A percentile compares a stretch with the other conserved stretches of the same genome.
Conservation (phyloP, 2,113 vertebrate genomes). For the Ptyas mucosa region DNA sequence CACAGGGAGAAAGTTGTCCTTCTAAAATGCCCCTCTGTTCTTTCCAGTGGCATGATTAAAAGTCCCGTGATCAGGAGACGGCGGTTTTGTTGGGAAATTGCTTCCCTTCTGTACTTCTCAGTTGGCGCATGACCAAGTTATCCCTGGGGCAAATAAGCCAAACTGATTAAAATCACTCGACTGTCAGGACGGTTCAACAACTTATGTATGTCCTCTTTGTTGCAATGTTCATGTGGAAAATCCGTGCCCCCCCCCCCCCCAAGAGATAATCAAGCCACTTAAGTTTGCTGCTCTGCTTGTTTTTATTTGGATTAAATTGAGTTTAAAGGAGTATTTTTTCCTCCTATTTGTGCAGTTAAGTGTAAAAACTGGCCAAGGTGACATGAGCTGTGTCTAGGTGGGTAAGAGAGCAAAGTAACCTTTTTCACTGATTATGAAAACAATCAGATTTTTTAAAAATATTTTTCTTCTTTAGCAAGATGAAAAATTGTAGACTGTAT, state of each 20-base stretch:
- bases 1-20: too few species aligned
- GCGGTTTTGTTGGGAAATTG: conserved; percentile 41
- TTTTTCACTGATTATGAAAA: neutral
- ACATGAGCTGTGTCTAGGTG: neutral
- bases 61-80: conserved; percentile 59
- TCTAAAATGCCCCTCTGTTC: neutral
- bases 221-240: neutral
- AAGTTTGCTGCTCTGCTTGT: neutral
- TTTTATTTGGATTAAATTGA: fast-evolving
- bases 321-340: fast-evolving
- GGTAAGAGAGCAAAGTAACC: neutral
- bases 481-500: neutral
- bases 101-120: conserved; percentile 28
- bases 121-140: conserved; percentile 7
- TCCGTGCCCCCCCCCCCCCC: too few species aligned
- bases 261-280: neutral
- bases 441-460: neutral
- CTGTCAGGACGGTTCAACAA: fast-evolving
- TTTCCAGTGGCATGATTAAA: conserved; percentile 39
- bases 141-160: neutral
- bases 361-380: neutral
- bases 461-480: neutral
- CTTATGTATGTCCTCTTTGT: neutral
- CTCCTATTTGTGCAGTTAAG: neutral
- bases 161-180: fast-evolving